Base-by-base conservation (phyloP, 2,888 invertebrate genomes). In the Fragum sueziense region DNA sequence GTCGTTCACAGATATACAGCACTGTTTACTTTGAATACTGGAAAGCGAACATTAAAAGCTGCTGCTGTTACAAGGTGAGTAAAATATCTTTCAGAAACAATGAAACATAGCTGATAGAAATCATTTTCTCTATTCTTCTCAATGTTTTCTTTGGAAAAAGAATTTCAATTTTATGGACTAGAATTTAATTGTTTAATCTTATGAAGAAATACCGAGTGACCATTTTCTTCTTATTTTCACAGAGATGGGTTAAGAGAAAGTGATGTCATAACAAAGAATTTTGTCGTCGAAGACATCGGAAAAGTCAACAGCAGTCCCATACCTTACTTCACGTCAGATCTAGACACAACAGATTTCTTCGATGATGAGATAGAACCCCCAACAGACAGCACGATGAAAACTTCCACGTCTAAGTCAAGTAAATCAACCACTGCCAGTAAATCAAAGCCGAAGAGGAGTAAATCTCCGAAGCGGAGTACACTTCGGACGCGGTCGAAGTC, bases 191-290 rank as follows among this genome's bases (percentile, higher is more conserved):
- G n/a, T n/a, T n/a, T n/a, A n/a, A n/a, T n/a, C n/a, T n/a, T n/a
- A n/a, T n/a, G n/a, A n/a, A n/a, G n/a, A n/a, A n/a, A n/a, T n/a
- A n/a, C n/a, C n/a, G n/a, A n/a, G n/a, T n/a, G n/a, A n/a, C n/a
- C n/a, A n/a, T n/a, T n/a, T n/a, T n/a, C 27, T 67, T 51, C 61
- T 73, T 9, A 9, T 25, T 65, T n/a, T 65, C 17, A 31, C 79
- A 93, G 93, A 80, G 93, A 93, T 90, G 92, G 92, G 14, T 71
- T 92, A 20, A 88, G 88, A 57, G 92, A 92, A 80, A 93, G 93
- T 89, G 91, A 91, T 75, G 91, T 93, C 1, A 91, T 93, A 11
- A 91, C 93, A 17, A 93, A 91, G 84, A 90, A 92, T 41, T 92
- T 92, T 74, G 79, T 84, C 22, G 93, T 93, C 22, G 90, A 91